Base-by-base conservation (phyloP, 1,140 invertebrate genomes). In the Aporrectodea caliginosa region DNA sequence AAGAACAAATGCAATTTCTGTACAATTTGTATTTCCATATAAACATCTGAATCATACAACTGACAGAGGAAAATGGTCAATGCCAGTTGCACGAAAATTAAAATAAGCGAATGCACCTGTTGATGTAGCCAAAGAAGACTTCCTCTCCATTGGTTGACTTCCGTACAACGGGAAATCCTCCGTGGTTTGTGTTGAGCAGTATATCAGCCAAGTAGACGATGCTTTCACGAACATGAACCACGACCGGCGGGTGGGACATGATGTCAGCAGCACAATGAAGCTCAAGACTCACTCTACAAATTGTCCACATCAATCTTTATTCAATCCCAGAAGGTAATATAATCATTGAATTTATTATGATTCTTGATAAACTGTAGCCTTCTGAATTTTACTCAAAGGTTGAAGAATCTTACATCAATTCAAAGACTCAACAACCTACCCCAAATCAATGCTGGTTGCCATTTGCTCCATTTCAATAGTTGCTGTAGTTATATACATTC, bases 201-300 rank as follows among this genome's bases (percentile, higher is more conserved):
- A 85, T 35, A 77, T 83, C 81, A 14, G 84, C 82, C 6, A 85
- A 68, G 1, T 81, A 58, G 30, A 79, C 34, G 27, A 87, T 76
- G 32, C 77, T 82, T 76, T 85, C 84, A 16, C 75, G 30, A 16
- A 35, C 1, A 30, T 32, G 29, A 1, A 81, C 43, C 22, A 75
- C 69, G 6, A 75, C 58, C 6, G 78, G 72, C 22, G 30, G 31
- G 14, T 22, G 32, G 27, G 78, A 31, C 80, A 81, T 79, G 68
- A 81, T 68, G 78, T 81, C 73, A n/a, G 31, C 69, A 30, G 75
- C 80, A 1, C 58, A n/a, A 69, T 73, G 79, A 2, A 89, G 82
- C 79, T 89, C 89, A 32, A 90, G 82, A 78, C 88, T 88, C 2
- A 90, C 78, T 79, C 88, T 89, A 79, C 43, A 83, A 79, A 69